phyloP scores from a whole-genome alignment of 64 coral and sea anemone genomes.

The Stylophora pistillata region DNA sequence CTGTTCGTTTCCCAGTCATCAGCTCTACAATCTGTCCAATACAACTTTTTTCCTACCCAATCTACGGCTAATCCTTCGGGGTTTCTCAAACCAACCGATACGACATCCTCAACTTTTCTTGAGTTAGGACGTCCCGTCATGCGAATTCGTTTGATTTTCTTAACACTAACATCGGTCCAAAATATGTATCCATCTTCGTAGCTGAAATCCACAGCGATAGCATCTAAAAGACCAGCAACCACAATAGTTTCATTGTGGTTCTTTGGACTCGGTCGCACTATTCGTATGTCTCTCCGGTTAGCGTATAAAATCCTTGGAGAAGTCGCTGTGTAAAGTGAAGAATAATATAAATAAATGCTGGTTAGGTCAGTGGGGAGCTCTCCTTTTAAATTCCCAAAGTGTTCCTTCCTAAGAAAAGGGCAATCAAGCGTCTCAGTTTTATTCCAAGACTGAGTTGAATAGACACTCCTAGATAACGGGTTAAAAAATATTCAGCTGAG shows the following conservation, averaged over 20 bases:
- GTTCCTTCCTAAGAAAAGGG: too few species aligned
- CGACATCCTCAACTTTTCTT: slow-evolving; percentile 61
- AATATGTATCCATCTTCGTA: slow-evolving; percentile 56
- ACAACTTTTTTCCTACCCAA: neutral
- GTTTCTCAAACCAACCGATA: slow-evolving; percentile 74
- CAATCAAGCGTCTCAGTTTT: too few species aligned
- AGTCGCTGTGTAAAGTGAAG: slow-evolving; percentile 41
- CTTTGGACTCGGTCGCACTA: slow-evolving; percentile 42
- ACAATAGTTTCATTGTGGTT: slow-evolving; percentile 69
- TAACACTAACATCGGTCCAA: slow-evolving; percentile 83
- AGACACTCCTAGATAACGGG: too few species aligned
- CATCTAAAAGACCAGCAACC: slow-evolving; percentile 62
- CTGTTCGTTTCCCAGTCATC: slow-evolving; percentile 1
- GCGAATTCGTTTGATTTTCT: slow-evolving; percentile 76
- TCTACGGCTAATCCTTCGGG: slow-evolving; percentile 80
- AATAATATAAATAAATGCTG: neutral
- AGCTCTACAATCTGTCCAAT: neutral
- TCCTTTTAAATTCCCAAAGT: too few species aligned
- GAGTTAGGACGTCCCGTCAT: neutral
- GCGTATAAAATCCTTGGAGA: slow-evolving; percentile 76
- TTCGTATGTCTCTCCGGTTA: slow-evolving; percentile 85
- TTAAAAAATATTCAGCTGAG: too few species aligned
- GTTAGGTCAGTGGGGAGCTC: too few species aligned
- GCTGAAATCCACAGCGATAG: slow-evolving; percentile 78
- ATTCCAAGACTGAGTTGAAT: too few species aligned